Percentiles rank a stretch among this genome's conserved stretches.
Evolutionary conservation across 2,888 invertebrate genomes (phyloP).

Genomic region (Heliconius ismenius): DNA sequence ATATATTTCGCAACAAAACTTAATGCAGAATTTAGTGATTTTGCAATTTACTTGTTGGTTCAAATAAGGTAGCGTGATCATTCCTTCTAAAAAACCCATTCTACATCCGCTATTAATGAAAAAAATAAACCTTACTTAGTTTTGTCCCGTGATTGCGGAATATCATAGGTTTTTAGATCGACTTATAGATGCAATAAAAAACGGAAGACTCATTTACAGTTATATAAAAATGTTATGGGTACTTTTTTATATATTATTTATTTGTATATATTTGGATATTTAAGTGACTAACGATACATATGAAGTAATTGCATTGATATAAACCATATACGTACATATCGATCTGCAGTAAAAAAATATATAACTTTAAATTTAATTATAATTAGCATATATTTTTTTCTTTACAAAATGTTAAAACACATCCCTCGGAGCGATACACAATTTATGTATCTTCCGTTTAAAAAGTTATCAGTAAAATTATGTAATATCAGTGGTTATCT

Average conservation of each 20-base stretch:
- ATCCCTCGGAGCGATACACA: slow-evolving; percentile 33
- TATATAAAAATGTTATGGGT: background rate
- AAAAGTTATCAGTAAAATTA: slow-evolving; percentile 63
- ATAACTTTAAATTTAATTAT: background rate
- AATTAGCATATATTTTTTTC: slow-evolving; percentile 13
- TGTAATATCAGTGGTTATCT: slow-evolving; percentile 66
- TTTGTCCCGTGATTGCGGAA: slow-evolving; percentile 43
- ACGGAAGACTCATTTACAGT: background rate
- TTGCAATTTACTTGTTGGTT: slow-evolving; percentile 43
- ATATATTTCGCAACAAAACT: slow-evolving; percentile 38
- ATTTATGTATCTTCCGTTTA: slow-evolving; percentile 53
- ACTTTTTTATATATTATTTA: background rate
- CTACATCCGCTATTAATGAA: slow-evolving; percentile 47
- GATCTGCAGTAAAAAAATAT: background rate
- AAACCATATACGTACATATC: background rate
- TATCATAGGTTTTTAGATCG: slow-evolving; percentile 32
- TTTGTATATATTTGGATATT: background rate
- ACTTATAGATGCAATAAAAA: slow-evolving; percentile 22
- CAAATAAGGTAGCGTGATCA: slow-evolving; percentile 37
- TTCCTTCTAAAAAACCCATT: slow-evolving; percentile 49
- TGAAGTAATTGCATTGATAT: background rate
- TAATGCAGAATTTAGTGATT: slow-evolving; percentile 40
- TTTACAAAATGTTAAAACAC: slow-evolving; percentile 27
- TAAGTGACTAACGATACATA: background rate
- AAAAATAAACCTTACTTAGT: slow-evolving; percentile 44